Conservation (phyloP, 2,888 invertebrate species). For the Clivina fossor region DNA sequence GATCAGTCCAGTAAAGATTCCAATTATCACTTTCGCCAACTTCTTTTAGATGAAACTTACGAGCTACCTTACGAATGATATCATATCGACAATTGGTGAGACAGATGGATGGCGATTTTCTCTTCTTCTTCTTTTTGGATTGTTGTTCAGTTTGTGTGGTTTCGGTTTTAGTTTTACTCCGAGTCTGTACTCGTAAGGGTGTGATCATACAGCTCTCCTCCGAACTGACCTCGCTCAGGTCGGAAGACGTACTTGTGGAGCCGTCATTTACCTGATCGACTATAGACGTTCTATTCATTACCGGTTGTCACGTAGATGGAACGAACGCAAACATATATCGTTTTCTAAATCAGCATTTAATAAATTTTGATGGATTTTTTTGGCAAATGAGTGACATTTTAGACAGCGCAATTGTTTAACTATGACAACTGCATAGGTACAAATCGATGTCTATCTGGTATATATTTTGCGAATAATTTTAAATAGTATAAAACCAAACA, state of each 20-base stretch:
- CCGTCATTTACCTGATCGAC: slow-evolving; percentile 11
- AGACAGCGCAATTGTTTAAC: slow-evolving; percentile 22
- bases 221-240: slow-evolving; percentile 29
- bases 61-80: slow-evolving; percentile 69
- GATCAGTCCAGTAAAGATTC: slow-evolving; percentile 91
- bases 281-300: slow-evolving; percentile 8
- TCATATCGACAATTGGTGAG: slow-evolving; percentile 73
- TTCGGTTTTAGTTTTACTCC: slow-evolving; percentile 13
- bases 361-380: slow-evolving; percentile 23
- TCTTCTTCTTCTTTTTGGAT: slow-evolving; percentile 37
- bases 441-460: too few species aligned
- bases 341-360: slow-evolving; percentile 5
- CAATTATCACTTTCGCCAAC: slow-evolving; percentile 80
- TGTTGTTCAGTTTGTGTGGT: slow-evolving; percentile 14
- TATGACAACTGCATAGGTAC: too few species aligned
- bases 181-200: slow-evolving; percentile 15
- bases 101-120: slow-evolving; percentile 60
- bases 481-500: too few species aligned
- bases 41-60: slow-evolving; percentile 73
- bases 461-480: too few species aligned
- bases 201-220: slow-evolving; percentile 33
- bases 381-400: slow-evolving; percentile 15
- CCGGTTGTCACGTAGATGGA: background rate
- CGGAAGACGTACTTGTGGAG: slow-evolving; percentile 34
- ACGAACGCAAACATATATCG: slow-evolving; percentile 9